phyloP scores from a whole-genome alignment of 92 coral and sea anemone genomes.

The Epizoanthus illoricatus region DNA sequence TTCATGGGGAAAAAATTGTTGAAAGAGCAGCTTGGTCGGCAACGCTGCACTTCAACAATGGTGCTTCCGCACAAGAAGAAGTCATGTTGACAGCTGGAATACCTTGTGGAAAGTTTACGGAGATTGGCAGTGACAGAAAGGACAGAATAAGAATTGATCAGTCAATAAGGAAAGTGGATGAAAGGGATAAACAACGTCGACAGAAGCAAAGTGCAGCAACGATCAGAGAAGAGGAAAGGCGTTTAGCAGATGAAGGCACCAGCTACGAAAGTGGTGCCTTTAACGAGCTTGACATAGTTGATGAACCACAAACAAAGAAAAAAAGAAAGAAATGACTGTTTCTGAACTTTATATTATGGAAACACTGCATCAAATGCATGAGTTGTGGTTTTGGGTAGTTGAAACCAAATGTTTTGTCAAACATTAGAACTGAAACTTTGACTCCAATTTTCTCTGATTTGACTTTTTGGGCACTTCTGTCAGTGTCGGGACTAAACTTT shows the following conservation, averaged over 20 bases:
- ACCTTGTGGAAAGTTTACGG: slow-evolving; percentile 25
- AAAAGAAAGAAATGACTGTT: slow-evolving; percentile 9
- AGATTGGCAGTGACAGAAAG: slow-evolving; percentile 20
- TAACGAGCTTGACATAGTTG: slow-evolving; percentile 2
- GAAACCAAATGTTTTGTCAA: neutral
- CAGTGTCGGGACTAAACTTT: neutral
- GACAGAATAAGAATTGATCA: slow-evolving; percentile 1
- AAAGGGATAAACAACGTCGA: slow-evolving; percentile 21
- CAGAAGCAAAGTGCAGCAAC: neutral
- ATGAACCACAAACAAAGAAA: slow-evolving; percentile 16
- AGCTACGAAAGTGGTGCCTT: neutral
- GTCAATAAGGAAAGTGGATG: slow-evolving; percentile 21
- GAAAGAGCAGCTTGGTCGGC: slow-evolving; percentile 43
- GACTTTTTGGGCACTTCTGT: neutral
- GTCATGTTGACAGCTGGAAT: slow-evolving; percentile 28
- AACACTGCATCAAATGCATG: too few relatives aligned
- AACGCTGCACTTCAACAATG: slow-evolving; percentile 31
- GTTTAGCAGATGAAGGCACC: neutral
- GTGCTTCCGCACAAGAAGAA: slow-evolving; percentile 36
- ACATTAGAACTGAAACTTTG: slow-evolving; percentile 9
- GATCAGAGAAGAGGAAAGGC: slow-evolving; percentile 19
- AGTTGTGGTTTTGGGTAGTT: too few relatives aligned
- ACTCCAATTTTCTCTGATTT: neutral
- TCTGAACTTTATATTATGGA: neutral
- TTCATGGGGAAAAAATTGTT: slow-evolving; percentile 5